A percentile compares a stretch with the other conserved stretches of the same genome.
phyloP scores from a whole-genome alignment of 2,888 invertebrate genomes.

The Leptogaster cylindrica region DNA sequence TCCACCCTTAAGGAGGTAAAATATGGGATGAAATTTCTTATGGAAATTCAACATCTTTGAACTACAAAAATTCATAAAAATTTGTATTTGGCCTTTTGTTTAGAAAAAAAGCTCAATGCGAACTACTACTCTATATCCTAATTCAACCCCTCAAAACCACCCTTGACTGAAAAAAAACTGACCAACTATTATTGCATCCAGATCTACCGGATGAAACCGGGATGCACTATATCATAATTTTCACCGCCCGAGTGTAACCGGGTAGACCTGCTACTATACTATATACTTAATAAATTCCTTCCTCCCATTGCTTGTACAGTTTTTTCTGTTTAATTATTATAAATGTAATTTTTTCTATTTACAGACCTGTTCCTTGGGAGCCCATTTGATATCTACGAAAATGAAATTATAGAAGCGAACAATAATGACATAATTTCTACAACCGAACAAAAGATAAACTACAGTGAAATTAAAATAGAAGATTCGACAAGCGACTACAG shows the following conservation, averaged over 20 bases:
- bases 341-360: constrained; percentile 5
- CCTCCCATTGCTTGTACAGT: not conserved
- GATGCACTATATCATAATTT: not conserved
- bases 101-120: too few species aligned
- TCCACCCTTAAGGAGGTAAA: too few species aligned
- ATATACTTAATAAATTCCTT: not conserved
- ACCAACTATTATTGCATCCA: too few species aligned
- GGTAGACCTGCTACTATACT: too few species aligned
- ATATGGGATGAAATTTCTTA: too few species aligned
- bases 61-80: too few species aligned
- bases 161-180: too few species aligned
- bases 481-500: constrained; percentile 50
- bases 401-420: constrained; percentile 35
- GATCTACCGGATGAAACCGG: too few species aligned
- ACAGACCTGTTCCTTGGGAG: constrained; percentile 23
- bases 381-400: constrained; percentile 11
- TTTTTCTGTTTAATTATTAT: not conserved
- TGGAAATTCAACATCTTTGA: too few species aligned
- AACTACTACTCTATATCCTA: too few species aligned
- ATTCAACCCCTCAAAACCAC: too few species aligned
- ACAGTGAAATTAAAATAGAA: constrained; percentile 33
- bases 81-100: too few species aligned
- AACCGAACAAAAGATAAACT: not conserved
- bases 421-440: constrained; percentile 47
- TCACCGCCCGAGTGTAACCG: not conserved